Evolutionary conservation across 2,888 invertebrate genomes (phyloP).

Genomic region (Zaprionus lineosus): DNA sequence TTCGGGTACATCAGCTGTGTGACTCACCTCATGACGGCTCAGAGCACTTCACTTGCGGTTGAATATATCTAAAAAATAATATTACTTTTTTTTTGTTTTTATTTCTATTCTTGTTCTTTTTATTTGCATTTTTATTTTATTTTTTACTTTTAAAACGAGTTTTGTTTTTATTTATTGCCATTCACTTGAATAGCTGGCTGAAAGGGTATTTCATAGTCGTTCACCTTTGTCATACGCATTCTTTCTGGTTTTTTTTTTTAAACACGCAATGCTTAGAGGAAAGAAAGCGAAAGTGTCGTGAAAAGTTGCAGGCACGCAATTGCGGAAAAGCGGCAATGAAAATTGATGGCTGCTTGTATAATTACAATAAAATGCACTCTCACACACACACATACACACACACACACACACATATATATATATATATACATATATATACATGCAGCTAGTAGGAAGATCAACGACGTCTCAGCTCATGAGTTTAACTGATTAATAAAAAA

Average conservation of each 20-base stretch:
- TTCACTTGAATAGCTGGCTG: no score
- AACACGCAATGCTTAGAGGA: constrained; percentile 42
- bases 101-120: no score
- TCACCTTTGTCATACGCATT: no score
- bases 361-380: constrained; percentile 13
- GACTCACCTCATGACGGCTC: no score
- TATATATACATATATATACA: background rate
- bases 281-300: constrained; percentile 66
- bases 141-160: no score
- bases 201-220: no score
- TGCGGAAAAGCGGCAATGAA: constrained; percentile 44
- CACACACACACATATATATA: constrained; percentile 5
- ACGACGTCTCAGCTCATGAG: background rate
- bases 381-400: background rate
- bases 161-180: no score
- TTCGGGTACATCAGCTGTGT: no score
- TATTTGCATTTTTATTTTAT: no score
- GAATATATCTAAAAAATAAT: no score
- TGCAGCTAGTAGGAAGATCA: constrained; percentile 3
- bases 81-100: no score
- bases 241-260: background rate
- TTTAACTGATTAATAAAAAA: constrained; percentile 27
- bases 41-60: no score
- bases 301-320: constrained; percentile 29
- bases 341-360: constrained; percentile 31